Evolutionary conservation across 1,140 invertebrate genomes (phyloP).

Genomic region (Meloidogyne chitwoodi): DNA sequence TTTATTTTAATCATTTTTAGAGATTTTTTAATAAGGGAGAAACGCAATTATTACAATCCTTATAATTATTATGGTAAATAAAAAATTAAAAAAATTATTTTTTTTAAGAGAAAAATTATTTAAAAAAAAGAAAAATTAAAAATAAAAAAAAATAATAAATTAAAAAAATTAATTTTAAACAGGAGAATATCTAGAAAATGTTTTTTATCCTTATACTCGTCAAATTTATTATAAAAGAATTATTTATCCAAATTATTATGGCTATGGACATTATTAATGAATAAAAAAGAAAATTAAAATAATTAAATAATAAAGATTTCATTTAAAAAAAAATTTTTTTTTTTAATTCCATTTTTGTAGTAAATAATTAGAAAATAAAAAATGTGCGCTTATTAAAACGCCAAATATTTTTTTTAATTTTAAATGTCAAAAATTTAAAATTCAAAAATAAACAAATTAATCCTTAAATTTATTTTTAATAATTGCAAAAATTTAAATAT

Average conservation of each 20-base stretch:
- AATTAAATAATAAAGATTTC: background rate
- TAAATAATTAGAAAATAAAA: background rate
- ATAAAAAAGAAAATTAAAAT: background rate
- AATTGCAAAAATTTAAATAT: too few species aligned
- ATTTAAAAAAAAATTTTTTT: background rate
- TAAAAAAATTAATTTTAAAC: background rate
- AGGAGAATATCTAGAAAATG: background rate
- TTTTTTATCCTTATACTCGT: background rate
- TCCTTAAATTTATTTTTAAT: too few species aligned
- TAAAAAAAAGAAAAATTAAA: too few species aligned
- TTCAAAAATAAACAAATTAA: too few species aligned
- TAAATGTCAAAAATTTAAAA: too few species aligned
- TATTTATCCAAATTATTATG: background rate
- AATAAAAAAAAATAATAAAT: background rate
- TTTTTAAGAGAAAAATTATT: too few species aligned
- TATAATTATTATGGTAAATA: background rate
- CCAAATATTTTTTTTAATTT: too few species aligned
- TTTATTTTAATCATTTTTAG: too few species aligned
- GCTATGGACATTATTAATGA: background rate
- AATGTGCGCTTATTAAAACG: background rate
- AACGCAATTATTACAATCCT: background rate
- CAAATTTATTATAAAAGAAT: background rate
- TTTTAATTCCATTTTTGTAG: background rate
- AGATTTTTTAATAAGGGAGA: background rate
- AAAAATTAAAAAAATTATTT: background rate